phyloP scores from a whole-genome alignment of 1,140 invertebrate genomes.

The Lordiphosa collinella region DNA sequence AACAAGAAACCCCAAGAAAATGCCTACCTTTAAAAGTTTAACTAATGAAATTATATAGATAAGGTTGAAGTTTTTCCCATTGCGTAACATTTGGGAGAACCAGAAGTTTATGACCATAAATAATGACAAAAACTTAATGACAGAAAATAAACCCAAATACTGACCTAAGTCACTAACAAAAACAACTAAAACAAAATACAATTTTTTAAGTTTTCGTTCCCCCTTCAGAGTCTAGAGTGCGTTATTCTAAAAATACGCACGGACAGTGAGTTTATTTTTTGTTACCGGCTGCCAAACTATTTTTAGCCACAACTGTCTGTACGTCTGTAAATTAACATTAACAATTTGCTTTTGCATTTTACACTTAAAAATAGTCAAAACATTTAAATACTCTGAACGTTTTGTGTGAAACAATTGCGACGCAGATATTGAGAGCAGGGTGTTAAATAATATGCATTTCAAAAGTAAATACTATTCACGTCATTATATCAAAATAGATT shows the following conservation, averaged over 20 bases:
- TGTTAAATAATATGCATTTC: slow-evolving; percentile 33
- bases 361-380: slow-evolving; percentile 41
- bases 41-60: slow-evolving; percentile 46
- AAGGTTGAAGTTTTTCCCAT: slow-evolving; percentile 23
- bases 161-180: slow-evolving; percentile 67
- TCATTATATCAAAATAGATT: slow-evolving; percentile 35
- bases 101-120: slow-evolving; percentile 57
- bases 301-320: slow-evolving; percentile 27
- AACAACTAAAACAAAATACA: slow-evolving; percentile 22
- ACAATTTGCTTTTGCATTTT: slow-evolving; percentile 22
- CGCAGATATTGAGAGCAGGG: slow-evolving; percentile 9
- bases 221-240: slow-evolving; percentile 3
- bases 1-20: not conserved
- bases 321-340: slow-evolving; percentile 14
- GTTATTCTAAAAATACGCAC: not conserved
- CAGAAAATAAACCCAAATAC: slow-evolving; percentile 28
- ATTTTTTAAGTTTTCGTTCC: slow-evolving; percentile 3
- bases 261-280: not conserved
- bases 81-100: slow-evolving; percentile 41
- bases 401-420: slow-evolving; percentile 27
- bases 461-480: slow-evolving; percentile 37
- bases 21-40: slow-evolving; percentile 16
- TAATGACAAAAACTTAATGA: slow-evolving; percentile 38
- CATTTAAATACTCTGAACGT: not conserved
- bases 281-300: slow-evolving; percentile 41